Evolutionary conservation across 2,113 vertebrate species (phyloP).

Genomic region (Miniopterus natalensis): DNA sequence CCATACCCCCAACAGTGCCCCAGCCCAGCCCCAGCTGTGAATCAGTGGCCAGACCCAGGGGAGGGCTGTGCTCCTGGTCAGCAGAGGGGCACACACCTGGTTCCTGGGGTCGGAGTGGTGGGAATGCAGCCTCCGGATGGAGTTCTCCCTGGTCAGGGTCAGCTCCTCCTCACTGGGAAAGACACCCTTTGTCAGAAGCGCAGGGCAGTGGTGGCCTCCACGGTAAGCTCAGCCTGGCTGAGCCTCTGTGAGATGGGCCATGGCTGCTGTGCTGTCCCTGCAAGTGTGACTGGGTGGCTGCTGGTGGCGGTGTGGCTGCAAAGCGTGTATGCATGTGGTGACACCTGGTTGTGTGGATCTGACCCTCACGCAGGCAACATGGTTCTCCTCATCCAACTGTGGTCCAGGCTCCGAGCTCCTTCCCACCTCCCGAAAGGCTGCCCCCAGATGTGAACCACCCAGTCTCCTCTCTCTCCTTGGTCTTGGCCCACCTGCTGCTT

Average conservation of each 20-base stretch:
- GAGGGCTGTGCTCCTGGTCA: not conserved
- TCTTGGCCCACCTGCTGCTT: not conserved
- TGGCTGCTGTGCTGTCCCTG: not conserved
- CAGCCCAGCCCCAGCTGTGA: not conserved
- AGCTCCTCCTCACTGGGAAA: slow-evolving; percentile 91
- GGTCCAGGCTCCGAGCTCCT: not conserved
- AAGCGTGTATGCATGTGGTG: rapidly evolving
- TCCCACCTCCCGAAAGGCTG: not conserved
- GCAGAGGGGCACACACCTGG: slow-evolving; percentile 85
- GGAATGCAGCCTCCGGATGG: slow-evolving; percentile 93
- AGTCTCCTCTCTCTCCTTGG: not conserved
- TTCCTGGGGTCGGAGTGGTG: slow-evolving; percentile 88
- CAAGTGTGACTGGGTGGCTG: not conserved
- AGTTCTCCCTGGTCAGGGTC: slow-evolving; percentile 92
- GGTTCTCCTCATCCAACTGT: not conserved
- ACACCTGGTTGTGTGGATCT: rapidly evolving
- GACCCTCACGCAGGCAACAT: not conserved
- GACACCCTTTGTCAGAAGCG: not conserved
- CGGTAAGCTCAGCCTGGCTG: not conserved
- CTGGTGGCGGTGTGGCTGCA: not conserved
- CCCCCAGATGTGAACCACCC: not conserved
- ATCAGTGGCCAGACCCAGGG: not conserved
- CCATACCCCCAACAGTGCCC: rapidly evolving
- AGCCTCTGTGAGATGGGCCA: not conserved
- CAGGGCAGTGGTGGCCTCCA: not conserved